A percentile compares a stretch with the other conserved stretches of the same genome.
These are phyloP conservation scores for Cotesia vestalis DNA, from an alignment of 1,140 invertebrate genomes.

Conservation along the genomic window DNA sequence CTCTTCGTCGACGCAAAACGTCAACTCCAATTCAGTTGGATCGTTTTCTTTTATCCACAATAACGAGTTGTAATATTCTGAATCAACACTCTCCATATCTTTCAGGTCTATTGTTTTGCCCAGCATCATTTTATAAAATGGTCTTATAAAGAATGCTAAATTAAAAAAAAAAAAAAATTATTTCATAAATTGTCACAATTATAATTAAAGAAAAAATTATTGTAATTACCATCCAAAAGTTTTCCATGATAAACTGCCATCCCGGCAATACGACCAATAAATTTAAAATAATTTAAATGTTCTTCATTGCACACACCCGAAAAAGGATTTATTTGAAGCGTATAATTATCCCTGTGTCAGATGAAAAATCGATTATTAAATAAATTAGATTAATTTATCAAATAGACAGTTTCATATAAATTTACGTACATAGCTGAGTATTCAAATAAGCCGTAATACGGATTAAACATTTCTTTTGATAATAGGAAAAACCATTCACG, in stretches of 20 bases:
- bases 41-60: conserved; percentile 98
- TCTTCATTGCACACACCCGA: conserved; percentile 97
- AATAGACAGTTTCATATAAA: not conserved
- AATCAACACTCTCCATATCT: conserved; percentile 98
- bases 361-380: not conserved
- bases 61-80: conserved; percentile 97
- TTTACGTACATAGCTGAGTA: conserved; percentile 87
- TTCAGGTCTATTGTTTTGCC: conserved; percentile 91
- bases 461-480: conserved; percentile 99
- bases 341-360: conserved; percentile 91
- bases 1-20: conserved; percentile 96
- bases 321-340: conserved; percentile 97
- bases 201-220: conserved; percentile 27
- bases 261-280: conserved; percentile 95
- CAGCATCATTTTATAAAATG: conserved; percentile 99
- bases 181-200: not conserved
- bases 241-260: conserved; percentile 99
- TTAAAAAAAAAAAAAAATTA: conserved; percentile 44
- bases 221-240: conserved; percentile 85
- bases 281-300: conserved; percentile 98
- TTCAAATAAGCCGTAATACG: conserved; percentile 98
- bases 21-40: conserved; percentile 91
- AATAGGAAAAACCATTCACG: conserved; percentile 98
- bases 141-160: conserved; percentile 97
- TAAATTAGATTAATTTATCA: conserved; percentile 24